Evolutionary conservation across 2,888 invertebrate species (phyloP), one percentile per base, ranked within the genome.

Genomic region (Ganaspis brasiliensis): DNA sequence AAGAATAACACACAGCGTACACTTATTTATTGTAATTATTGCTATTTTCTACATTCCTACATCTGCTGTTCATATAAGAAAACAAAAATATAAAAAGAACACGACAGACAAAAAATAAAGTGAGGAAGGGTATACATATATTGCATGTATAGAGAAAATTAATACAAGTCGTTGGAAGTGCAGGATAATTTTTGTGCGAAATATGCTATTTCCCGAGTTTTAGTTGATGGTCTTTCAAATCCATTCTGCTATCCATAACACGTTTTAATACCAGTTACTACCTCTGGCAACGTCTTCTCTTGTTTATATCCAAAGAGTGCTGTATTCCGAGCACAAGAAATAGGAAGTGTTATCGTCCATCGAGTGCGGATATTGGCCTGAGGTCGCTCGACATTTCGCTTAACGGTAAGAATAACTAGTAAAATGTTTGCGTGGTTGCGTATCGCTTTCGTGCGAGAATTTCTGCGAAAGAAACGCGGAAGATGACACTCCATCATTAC

Each of bases 401-500:
- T 87, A 88, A 88, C 87, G 87, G 87, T 85, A 85, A 82, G 83
- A 86, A 85, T 84, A 84, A 83, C 77, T 74, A 74, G 73, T 73
- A 74, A 75, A 63, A 71, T 75, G 76, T 72, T 72, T 63, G 77
- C 77, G 77, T 73, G 78, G 70, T 71, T 72, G 72, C 71, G 67
- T 70, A 78, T 78, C 75, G 72, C 59, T 81, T 63, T 79, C 79
- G 83, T 80, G 84, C 82, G 82, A 81, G 85, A 86, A 85, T 85
- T 75, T 78, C 74, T 77, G 55, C 61, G 76, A 82, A 79, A 79
- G 78, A 81, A 82, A 85, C 77, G 82, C 83, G 81, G 83, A 83
- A 86, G 86, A 85, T 84, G 86, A 85, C 84, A 84, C 86, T 86
- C 86, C 85, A 84, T 87, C 87, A 87, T 89, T 87, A 88, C 74